Conservation (phyloP, 2,113 vertebrate genomes). For the Bufo bufo region DNA sequence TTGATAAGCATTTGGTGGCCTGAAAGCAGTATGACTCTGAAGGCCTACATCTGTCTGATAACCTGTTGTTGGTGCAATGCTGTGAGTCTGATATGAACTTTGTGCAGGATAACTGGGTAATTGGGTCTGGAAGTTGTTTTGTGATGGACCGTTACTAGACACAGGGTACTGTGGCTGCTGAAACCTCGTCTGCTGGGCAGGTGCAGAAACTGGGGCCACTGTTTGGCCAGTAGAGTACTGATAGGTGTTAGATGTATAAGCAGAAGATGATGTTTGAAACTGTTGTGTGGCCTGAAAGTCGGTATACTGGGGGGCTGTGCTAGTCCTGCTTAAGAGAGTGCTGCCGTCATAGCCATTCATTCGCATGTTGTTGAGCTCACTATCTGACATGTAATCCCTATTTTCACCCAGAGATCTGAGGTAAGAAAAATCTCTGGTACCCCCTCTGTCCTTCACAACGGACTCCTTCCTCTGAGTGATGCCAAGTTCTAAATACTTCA, state of each 20-base stretch:
- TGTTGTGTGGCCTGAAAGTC: slow-evolving; percentile 79
- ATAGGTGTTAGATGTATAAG: slow-evolving; percentile 76
- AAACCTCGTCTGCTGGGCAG: slow-evolving; percentile 85
- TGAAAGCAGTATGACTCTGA: slow-evolving; percentile 81
- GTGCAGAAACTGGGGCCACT: slow-evolving; percentile 70
- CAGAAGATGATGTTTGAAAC: slow-evolving; percentile 72
- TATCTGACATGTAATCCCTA: slow-evolving; percentile 95
- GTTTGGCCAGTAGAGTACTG: slow-evolving; percentile 79
- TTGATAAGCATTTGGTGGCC: slow-evolving; percentile 80
- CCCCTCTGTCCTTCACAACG: slow-evolving; percentile 86
- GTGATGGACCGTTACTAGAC: slow-evolving; percentile 80
- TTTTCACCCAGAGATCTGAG: slow-evolving; percentile 86
- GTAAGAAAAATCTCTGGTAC: slow-evolving; percentile 84
- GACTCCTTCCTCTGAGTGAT: slow-evolving; percentile 96
- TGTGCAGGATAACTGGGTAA: slow-evolving; percentile 79
- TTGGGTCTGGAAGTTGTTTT: slow-evolving; percentile 83
- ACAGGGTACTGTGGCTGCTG: slow-evolving; percentile 83
- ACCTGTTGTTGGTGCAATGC: slow-evolving; percentile 76
- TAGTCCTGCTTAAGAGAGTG: slow-evolving; percentile 75
- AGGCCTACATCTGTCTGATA: slow-evolving; percentile 83
- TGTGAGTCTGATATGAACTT: slow-evolving; percentile 76
- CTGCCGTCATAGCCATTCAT: slow-evolving; percentile 79
- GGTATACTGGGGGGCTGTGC: slow-evolving; percentile 80
- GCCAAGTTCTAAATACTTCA: slow-evolving; percentile 93
- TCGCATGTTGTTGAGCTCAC: slow-evolving; percentile 91